Percentiles rank a stretch among this genome's conserved stretches.
phyloP scores from a whole-genome alignment of 2,113 vertebrate species.

The Anolis sagrei region DNA sequence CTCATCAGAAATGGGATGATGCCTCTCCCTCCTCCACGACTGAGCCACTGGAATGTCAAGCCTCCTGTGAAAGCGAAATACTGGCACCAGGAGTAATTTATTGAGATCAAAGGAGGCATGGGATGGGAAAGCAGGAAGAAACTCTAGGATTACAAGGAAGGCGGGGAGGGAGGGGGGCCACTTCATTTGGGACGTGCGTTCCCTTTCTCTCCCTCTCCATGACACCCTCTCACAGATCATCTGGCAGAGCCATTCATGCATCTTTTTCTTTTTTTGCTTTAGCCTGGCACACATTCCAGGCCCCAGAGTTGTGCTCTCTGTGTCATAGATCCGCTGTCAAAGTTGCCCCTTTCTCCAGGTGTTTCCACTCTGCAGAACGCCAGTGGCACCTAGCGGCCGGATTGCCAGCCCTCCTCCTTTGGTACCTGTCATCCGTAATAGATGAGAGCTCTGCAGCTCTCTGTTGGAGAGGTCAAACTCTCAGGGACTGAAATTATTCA shows the following conservation, averaged over 20 bases:
- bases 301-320: neutral
- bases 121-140: constrained; percentile 12
- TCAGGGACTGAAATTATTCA: neutral
- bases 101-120: neutral
- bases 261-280: constrained; percentile 18
- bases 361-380: constrained; percentile 36
- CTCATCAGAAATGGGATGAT: neutral
- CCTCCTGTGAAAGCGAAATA: constrained; percentile 8
- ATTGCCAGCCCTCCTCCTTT: constrained; percentile 9
- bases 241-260: neutral
- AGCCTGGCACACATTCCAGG: constrained; percentile 18
- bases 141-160: constrained; percentile 29
- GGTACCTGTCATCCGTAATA: neutral
- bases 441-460: constrained; percentile 9
- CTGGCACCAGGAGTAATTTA: constrained; percentile 19
- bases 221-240: constrained; percentile 2
- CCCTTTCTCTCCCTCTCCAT: neutral
- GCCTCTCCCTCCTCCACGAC: neutral
- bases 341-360: neutral
- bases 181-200: neutral
- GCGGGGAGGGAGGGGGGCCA: neutral
- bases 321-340: neutral
- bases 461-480: neutral
- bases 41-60: constrained; percentile 25
- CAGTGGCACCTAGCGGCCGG: constrained; percentile 72